phyloP scores from a whole-genome alignment of 2,888 invertebrate genomes.

The Dasypolia templi region DNA sequence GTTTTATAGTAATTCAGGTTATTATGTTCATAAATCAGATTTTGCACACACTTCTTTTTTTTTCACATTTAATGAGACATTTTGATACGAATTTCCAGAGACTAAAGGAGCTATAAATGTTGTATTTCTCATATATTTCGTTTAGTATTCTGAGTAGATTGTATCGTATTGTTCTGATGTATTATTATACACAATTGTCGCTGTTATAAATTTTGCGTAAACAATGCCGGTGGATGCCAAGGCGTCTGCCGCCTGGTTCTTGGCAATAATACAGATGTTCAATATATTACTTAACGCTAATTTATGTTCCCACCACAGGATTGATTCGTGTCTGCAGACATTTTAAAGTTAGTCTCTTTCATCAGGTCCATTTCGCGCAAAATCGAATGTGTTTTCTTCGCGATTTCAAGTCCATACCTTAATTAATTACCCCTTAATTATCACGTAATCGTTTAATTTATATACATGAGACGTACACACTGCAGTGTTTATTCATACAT shows the following conservation, averaged over 20 bases:
- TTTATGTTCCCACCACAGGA: slow-evolving; percentile 45
- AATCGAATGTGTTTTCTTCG: not conserved
- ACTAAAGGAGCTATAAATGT: slow-evolving; percentile 26
- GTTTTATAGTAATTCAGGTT: slow-evolving; percentile 25
- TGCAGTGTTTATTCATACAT: slow-evolving; percentile 29
- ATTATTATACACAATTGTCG: slow-evolving; percentile 50
- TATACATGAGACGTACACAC: slow-evolving; percentile 12
- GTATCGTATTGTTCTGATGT: slow-evolving; percentile 61
- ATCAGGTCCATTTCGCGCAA: not conserved
- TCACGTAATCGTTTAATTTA: slow-evolving; percentile 1
- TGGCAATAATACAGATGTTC: slow-evolving; percentile 61
- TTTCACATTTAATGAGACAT: slow-evolving; percentile 28
- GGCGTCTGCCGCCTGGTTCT: slow-evolving; percentile 60
- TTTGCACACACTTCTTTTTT: slow-evolving; percentile 7
- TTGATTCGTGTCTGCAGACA: slow-evolving; percentile 26
- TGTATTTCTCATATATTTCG: slow-evolving; percentile 34
- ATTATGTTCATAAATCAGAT: slow-evolving; percentile 20
- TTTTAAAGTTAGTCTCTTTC: slow-evolving; percentile 27
- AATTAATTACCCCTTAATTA: no score
- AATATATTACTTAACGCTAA: slow-evolving; percentile 42
- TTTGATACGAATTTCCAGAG: slow-evolving; percentile 37
- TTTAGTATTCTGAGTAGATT: slow-evolving; percentile 62
- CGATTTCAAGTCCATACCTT: no score
- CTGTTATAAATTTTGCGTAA: slow-evolving; percentile 62
- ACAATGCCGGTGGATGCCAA: slow-evolving; percentile 65